Base-by-base conservation (phyloP, 2,888 invertebrate genomes). In the Drosophila mercatorum region DNA sequence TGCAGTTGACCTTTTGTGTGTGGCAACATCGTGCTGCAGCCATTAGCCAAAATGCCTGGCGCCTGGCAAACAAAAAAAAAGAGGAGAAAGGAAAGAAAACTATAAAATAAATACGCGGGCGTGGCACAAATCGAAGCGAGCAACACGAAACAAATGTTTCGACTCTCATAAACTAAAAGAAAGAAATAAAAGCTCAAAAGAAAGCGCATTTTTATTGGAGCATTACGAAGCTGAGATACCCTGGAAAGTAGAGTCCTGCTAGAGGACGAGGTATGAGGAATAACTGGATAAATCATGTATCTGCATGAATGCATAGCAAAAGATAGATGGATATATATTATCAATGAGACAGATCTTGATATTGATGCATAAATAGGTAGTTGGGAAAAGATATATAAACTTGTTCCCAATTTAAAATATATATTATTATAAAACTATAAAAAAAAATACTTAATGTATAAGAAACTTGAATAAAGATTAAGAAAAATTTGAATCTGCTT, bases 41-140 rank as follows among this genome's bases (percentile, higher is more conserved):
- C 83, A 82, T 83, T 82, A 78, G 79, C 71, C 66, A 75, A 86
- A 83, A 83, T 75, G 81, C 72, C 79, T 83, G 83, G 81, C 83
- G 83, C 81, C 83, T 83, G 68, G 31, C n/a, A 22, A n/a, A 28
- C 10, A n/a, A 47, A 47, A 12, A 12, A 22, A 46, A 1, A 40
- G 11, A 2, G 5, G 12, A 40, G n/a, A 40, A 6, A 22, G 12
- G 1, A 14, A 46, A 47, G 57, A 55, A 43, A 83, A 77, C 83
- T 83, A 86, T 86, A 80, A 84, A 84, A 83, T 81, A 86, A 84
- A 84, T 75, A 68, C 83, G 66, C 73, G 61, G 86, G 81, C 80
- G 87, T 80, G 87, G 70, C 75, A 22, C 66, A 61, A 77, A 80
- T 71, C 78, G 72, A 80, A 68, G 52, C 59, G 49, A 60, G 38